A percentile compares a stretch with the other conserved stretches of the same genome.
Evolutionary conservation across 1,140 invertebrate species (phyloP).

Genomic region (Chymomyza costata): DNA sequence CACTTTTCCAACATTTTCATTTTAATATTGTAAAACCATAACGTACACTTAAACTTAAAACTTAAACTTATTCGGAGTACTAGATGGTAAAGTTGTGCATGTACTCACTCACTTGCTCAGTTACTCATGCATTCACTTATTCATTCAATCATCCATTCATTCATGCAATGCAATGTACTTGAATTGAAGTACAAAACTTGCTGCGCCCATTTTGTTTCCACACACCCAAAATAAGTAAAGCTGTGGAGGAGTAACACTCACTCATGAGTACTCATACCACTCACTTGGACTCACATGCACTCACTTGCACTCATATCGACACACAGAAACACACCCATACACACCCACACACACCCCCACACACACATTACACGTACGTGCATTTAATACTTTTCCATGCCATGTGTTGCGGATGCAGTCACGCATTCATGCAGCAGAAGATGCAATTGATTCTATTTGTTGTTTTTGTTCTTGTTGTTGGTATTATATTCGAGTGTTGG

Average conservation of each 20-base stretch:
- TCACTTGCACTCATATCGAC: background rate
- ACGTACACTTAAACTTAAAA: too few relatives aligned
- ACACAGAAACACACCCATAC: too few relatives aligned
- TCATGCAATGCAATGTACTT: constrained; percentile 43
- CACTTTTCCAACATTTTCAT: too few relatives aligned
- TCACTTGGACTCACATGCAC: too few relatives aligned
- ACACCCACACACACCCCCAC: too few relatives aligned
- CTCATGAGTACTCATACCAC: too few relatives aligned
- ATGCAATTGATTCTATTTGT: constrained; percentile 68
- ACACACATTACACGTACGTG: too few relatives aligned
- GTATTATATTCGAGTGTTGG: constrained; percentile 7
- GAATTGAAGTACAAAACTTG: constrained; percentile 26
- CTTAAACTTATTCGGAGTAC: too few relatives aligned
- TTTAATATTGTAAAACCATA: too few relatives aligned
- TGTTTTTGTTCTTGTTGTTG: constrained; percentile 31
- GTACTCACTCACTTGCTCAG: constrained; percentile 19
- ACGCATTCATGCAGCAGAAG: constrained; percentile 61
- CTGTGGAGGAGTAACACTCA: too few relatives aligned
- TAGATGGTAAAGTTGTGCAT: background rate
- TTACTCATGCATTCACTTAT: constrained; percentile 1
- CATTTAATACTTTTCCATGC: constrained; percentile 13
- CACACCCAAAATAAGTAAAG: constrained; percentile 27
- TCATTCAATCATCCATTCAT: constrained; percentile 35
- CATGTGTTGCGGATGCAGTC: constrained; percentile 45
- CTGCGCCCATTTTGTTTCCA: constrained; percentile 51